These are phyloP conservation scores for Euwallacea similis DNA, from an alignment of 1,140 invertebrate genomes.

Conservation along the genomic window DNA sequence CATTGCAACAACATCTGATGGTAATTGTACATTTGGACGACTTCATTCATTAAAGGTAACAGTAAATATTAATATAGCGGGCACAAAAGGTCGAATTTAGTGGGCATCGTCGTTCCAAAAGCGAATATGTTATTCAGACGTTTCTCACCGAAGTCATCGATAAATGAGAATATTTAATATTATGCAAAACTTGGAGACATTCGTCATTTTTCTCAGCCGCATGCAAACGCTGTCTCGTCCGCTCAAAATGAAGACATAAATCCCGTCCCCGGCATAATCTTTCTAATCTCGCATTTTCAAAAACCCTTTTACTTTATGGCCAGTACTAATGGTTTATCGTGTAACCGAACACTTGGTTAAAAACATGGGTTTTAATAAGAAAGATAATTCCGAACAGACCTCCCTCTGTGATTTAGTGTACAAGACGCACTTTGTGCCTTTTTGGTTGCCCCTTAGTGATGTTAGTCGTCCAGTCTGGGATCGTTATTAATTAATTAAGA, in stretches of 20 bases:
- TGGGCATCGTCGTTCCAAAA: not conserved
- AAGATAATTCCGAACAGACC: conserved; percentile 7
- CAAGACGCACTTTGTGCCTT: conserved; percentile 4
- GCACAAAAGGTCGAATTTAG: not conserved
- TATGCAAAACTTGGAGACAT: not conserved
- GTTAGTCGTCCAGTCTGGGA: not conserved
- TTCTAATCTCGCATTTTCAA: conserved; percentile 1
- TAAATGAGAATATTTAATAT: not conserved
- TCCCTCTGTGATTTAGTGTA: conserved; percentile 3
- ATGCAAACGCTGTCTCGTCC: not conserved
- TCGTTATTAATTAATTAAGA: no score
- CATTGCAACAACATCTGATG: not conserved
- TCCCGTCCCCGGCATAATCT: not conserved
- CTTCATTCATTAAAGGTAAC: not conserved
- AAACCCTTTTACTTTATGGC: conserved; percentile 6
- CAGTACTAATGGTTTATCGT: conserved; percentile 4
- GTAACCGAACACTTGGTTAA: conserved; percentile 12
- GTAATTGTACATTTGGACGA: conserved; percentile 3
- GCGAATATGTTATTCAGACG: not conserved
- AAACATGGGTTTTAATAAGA: conserved; percentile 8
- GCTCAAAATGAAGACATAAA: not conserved
- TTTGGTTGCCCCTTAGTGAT: not conserved
- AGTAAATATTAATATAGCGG: not conserved
- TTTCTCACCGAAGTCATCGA: not conserved
- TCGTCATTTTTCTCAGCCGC: not conserved